phyloP scores from a whole-genome alignment of 2,888 invertebrate species.

The Yponomeuta evonymella region DNA sequence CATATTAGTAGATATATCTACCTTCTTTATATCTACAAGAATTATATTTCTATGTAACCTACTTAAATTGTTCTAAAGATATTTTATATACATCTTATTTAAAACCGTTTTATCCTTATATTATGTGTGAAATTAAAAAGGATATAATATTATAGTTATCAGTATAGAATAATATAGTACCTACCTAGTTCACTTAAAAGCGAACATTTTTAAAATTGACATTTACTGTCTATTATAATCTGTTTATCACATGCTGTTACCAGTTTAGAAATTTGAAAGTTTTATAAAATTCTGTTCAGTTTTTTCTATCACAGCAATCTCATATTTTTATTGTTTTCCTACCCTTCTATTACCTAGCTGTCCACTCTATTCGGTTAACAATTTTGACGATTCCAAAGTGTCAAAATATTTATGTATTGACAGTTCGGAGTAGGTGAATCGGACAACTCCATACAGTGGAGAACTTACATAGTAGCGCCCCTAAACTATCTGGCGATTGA shows the following conservation, averaged over 20 bases:
- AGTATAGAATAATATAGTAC: no score
- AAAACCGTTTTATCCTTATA: not conserved
- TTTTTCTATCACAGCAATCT: constrained; percentile 15
- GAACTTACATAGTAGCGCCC: no score
- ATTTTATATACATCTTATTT: not conserved
- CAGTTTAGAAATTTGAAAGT: not conserved
- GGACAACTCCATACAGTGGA: no score
- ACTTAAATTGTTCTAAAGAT: not conserved
- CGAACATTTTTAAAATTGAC: not conserved
- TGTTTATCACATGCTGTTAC: not conserved
- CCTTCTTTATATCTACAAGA: not conserved
- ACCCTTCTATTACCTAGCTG: not conserved
- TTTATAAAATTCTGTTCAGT: constrained; percentile 8
- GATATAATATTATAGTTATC: no score
- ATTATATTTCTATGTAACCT: no score
- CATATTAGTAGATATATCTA: not conserved
- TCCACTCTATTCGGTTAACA: no score
- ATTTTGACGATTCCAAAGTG: no score
- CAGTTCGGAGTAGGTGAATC: no score
- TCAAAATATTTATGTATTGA: no score
- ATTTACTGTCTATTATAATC: not conserved
- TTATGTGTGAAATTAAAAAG: not conserved
- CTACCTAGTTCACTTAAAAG: not conserved
- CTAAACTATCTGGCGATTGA: no score
- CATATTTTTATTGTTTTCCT: not conserved